Conservation (phyloP, 2,113 vertebrate genomes). For the Oreochromis aureus region DNA sequence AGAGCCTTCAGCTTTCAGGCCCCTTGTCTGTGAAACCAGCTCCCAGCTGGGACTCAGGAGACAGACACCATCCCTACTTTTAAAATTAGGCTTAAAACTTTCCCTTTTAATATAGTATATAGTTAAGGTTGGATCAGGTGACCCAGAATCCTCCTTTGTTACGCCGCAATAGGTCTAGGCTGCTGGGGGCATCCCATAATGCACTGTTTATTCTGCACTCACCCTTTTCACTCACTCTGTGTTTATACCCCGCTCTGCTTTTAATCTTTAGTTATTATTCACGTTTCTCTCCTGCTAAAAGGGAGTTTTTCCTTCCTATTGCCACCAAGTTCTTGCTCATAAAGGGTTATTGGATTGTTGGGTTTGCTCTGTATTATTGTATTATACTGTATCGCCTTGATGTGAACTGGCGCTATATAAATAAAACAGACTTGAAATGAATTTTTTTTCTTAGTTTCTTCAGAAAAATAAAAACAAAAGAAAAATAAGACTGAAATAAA, state of each 20-base stretch:
- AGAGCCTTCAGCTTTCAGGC: neutral
- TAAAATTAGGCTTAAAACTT: neutral
- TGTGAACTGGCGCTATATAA: fast-evolving
- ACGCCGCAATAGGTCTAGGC: neutral
- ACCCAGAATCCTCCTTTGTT: fast-evolving
- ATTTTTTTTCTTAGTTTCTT: neutral
- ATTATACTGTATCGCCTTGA: neutral
- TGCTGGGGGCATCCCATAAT: neutral
- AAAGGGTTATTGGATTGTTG: neutral
- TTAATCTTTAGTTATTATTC: neutral
- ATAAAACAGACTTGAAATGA: neutral
- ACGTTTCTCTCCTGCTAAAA: fast-evolving
- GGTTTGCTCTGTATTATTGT: neutral
- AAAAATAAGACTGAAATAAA: neutral
- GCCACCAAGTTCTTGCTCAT: neutral
- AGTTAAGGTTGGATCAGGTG: neutral
- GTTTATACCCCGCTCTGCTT: neutral
- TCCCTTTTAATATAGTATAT: neutral
- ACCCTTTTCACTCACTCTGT: neutral
- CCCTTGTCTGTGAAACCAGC: neutral
- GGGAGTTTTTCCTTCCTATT: neutral
- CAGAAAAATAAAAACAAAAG: neutral
- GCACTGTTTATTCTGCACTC: neutral
- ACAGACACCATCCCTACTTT: fast-evolving
- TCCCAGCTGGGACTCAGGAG: fast-evolving